Evolutionary conservation across 2,888 invertebrate genomes (phyloP), one percentile per base, ranked within the genome.

Genomic region (Mimachlamys varia): DNA sequence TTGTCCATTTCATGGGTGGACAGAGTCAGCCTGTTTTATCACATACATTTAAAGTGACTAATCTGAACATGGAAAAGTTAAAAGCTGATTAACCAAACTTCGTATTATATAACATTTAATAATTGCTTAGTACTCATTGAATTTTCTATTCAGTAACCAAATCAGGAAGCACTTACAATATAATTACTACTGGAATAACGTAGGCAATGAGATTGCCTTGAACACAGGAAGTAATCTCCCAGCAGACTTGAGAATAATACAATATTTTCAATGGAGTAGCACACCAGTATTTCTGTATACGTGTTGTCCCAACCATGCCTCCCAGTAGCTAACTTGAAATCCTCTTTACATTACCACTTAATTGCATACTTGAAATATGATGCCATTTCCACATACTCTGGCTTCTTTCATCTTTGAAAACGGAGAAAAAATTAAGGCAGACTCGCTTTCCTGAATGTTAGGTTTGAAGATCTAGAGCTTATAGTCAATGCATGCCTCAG

Each of bases 361-460:
- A 76, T 76, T 76, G 33, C 76, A 76, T 33, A 76, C 76, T 76
- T 76, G 76, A 76, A 76, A 76, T 76, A 33, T 76, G 76, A 76
- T 76, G 33, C 76, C 76, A 76, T 33, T 76, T 76, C 76, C 76
- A 27, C 76, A 76, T 27, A 76, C 27, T 76, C 76, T 33, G 12
- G 76, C 13, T 76, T 76, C 76, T 76, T 76, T 76, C 12, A 76
- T 76, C 27, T 76, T 33, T 58, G 4, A 12, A 76, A 76, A 27
- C 33, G 76, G 27, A 13, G 33, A 22, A 76, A 76, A 27, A 76
- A 76, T 58, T 22, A 58, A 58, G 58, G 58, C 22, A 58, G n/a
- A 22, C 58, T 19, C 53, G 53, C 13, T 2, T 19, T 53, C 17
- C 19, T 53, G 53, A 53, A 50, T 50, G 15, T 15, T 50, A 50